These are phyloP conservation scores for Corythoichthys haematopterus DNA, from an alignment of 2,113 vertebrate genomes.

Conservation along the genomic window DNA sequence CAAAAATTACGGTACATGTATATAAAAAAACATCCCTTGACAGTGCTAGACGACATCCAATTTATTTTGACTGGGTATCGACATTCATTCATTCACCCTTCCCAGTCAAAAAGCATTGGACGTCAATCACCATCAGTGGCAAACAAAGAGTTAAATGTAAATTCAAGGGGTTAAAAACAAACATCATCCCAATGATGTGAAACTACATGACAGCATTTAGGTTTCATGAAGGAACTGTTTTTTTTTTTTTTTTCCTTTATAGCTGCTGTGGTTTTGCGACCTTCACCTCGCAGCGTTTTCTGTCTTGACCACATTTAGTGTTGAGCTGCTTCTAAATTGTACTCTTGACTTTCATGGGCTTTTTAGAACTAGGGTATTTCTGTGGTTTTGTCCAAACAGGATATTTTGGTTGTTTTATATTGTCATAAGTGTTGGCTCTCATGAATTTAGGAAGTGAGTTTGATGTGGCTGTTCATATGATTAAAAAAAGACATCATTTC, in stretches of 20 bases:
- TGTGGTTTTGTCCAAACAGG: slow-evolving; percentile 48
- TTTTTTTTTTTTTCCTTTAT: slow-evolving; percentile 27
- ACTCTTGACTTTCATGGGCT: slow-evolving; percentile 57
- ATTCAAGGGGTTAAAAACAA: too few species aligned
- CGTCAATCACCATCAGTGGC: too few species aligned
- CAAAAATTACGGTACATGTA: too few species aligned
- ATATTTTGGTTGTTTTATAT: slow-evolving; percentile 49
- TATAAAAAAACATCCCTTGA: too few species aligned
- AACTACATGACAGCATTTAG: not conserved
- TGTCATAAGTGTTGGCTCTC: slow-evolving; percentile 21
- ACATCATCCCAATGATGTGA: not conserved
- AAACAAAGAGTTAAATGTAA: too few species aligned
- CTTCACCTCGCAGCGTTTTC: slow-evolving; percentile 47
- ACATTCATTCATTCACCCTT: too few species aligned
- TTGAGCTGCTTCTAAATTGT: slow-evolving; percentile 54
- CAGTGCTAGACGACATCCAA: too few species aligned
- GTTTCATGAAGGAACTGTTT: not conserved
- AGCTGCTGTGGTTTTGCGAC: slow-evolving; percentile 62
- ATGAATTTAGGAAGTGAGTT: slow-evolving; percentile 9
- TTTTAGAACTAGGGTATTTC: slow-evolving; percentile 53
- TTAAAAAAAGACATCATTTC: slow-evolving; percentile 37
- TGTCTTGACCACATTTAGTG: slow-evolving; percentile 65
- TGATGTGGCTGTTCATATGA: slow-evolving; percentile 20
- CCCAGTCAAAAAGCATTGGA: too few species aligned
- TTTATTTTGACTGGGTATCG: too few species aligned